Conservation (phyloP, 1,140 invertebrate genomes). For the Drosophila nigrodunni region DNA sequence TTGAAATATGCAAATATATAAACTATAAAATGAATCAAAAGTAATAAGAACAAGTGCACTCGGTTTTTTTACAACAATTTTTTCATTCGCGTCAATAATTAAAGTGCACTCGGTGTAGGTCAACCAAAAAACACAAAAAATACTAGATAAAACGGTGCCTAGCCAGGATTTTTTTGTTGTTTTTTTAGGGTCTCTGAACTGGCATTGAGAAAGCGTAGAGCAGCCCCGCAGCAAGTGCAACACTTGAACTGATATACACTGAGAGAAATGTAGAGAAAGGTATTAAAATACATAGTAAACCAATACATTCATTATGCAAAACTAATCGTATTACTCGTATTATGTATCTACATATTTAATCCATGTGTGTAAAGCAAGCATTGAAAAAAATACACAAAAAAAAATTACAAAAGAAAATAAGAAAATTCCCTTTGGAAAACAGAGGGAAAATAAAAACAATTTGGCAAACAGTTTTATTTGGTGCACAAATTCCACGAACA, state of each 20-base stretch:
- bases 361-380: slow-evolving; percentile 64
- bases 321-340: slow-evolving; percentile 11
- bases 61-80: slow-evolving; percentile 12
- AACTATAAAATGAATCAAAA: background rate
- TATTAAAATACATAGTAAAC: background rate
- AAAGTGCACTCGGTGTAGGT: slow-evolving; percentile 33
- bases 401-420: slow-evolving; percentile 39
- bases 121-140: background rate
- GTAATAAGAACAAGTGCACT: slow-evolving; percentile 8
- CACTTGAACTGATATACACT: slow-evolving; percentile 3
- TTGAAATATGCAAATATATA: background rate
- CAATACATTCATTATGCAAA: slow-evolving; percentile 33
- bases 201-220: slow-evolving; percentile 5
- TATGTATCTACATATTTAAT: slow-evolving; percentile 55
- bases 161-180: slow-evolving; percentile 35
- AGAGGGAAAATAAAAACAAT: slow-evolving; percentile 23
- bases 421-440: slow-evolving; percentile 27
- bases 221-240: slow-evolving; percentile 5
- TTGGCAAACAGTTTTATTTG: slow-evolving; percentile 52
- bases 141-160: background rate
- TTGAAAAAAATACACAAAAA: slow-evolving; percentile 60
- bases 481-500: slow-evolving; percentile 4
- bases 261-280: background rate
- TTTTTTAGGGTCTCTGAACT: slow-evolving; percentile 17
- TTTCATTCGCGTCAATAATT: slow-evolving; percentile 25